Evolutionary conservation across 2,797 vertebrate genomes (phyloP), one percentile per base, ranked within the genome.

Genomic region (Xiphophorus birchmanni): DNA sequence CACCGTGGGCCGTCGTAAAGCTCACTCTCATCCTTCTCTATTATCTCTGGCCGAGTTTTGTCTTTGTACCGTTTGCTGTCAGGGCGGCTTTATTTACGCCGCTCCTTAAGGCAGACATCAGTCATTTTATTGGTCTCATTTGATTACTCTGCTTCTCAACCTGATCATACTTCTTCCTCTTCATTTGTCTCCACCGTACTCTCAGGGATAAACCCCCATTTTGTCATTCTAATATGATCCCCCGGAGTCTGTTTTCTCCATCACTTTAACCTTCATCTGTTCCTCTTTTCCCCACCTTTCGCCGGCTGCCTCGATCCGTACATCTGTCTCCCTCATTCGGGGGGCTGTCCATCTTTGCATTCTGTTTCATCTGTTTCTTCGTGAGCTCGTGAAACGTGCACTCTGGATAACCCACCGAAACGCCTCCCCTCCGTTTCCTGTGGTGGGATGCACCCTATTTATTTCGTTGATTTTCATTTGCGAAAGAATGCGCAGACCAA

Each of bases 371-470:
- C 88, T 91, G 88, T 92, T 87, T 82, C 89, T 92, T 89, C 87
- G 86, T 71, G 79, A 37, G 94, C 93, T 94, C 94, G 93, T 95
- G 94, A 91, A 71, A 94, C 83, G 92, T 95, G 95, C 94, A 95
- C 95, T 96, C 92, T 96, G 94, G 94, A 94, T 96, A 95, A 96
- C 95, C 95, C 89, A 76, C 50, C 71, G 78, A 80, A 84, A 87
- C 89, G 89, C 93, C 90, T 93, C 90, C 91, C 86, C 89, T 90
- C 92, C 85, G 90, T 84, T 93, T 94, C 93, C 93, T 93, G 89
- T 80, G 87, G 88, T 78, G 90, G 92, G 92, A 95, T 95, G 93
- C 93, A 93, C 89, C 88, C 95, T 89, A 95, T 95, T 96, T 93
- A 92, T 96, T 96, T 95, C 93, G 90, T 89, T 93, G 91, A 91